Base-by-base conservation (phyloP, 2,113 vertebrate species). In the Mus pahari region DNA sequence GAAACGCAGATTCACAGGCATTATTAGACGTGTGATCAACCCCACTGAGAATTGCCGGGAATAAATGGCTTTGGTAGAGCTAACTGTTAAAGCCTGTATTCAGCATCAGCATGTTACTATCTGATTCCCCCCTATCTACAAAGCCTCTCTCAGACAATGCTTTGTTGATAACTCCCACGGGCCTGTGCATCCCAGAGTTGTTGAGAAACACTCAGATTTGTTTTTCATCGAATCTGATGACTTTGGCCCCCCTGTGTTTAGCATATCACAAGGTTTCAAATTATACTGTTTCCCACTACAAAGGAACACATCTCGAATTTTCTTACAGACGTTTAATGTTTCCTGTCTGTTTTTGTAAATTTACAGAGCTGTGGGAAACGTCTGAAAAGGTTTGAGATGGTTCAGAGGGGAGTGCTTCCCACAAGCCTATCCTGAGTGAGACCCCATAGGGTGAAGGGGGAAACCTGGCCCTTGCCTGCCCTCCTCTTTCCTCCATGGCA, bases 21-120 rank as follows among this genome's bases (percentile, higher is more conserved):
- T 95, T 86, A 90, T 78, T 84, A 92, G 84, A 96, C 16, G 94
- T 95, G 96, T 91, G 95, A 97, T 89, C 92, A 95, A 96, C 92
- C 92, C 95, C 94, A 92, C 96, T 36, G 95, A 86, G 92, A 92
- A 94, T n/a, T 39, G n/a, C 82, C 55, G 70, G 0, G 22, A 95
- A 89, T 86, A 95, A 94, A 92, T 48, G 92, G 92, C 86, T 95
- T 95, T 86, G 71, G 92, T 39, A 58, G 88, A 95, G 77, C 77
- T 86, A 87, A 93, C 83, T 92, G 94, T 53, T 94, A 90, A 96
- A 93, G 96, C 31, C 28, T 71, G 45, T 50, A 78, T 73, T 93
- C 90, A 10, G 86, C 89, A 92, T 91, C 88, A 94, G 82, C 92
- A 91, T 82, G 53, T 48, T 89, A 36, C 84, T 83, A 19, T 81